Conservation (phyloP, 2,113 vertebrate species). For the Prochilodus magdalenae region DNA sequence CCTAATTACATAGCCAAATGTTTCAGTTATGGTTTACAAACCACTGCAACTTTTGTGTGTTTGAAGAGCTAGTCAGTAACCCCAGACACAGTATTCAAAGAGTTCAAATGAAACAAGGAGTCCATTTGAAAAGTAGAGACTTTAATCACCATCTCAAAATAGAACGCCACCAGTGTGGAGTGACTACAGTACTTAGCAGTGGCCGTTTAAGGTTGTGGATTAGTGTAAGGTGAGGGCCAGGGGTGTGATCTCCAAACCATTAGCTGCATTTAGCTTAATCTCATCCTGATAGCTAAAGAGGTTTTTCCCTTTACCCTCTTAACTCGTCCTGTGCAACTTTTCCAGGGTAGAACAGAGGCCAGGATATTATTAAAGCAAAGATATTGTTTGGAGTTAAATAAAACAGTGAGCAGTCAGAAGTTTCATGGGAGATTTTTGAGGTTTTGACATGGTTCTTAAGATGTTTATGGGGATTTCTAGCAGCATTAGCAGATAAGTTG, state of each 20-base stretch:
- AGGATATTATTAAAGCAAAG: neutral
- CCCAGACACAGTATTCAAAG: neutral
- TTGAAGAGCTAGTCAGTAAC: neutral
- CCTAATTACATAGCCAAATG: constrained; percentile 24
- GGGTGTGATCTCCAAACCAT: constrained; percentile 60
- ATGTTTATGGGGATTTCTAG: too few species aligned
- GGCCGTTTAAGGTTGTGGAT: constrained; percentile 52
- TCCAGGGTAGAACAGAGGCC: constrained; percentile 12
- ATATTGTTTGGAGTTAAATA: too few species aligned
- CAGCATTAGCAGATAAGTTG: too few species aligned
- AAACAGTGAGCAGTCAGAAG: too few species aligned
- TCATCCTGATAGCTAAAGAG: constrained; percentile 43
- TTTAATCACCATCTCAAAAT: constrained; percentile 24
- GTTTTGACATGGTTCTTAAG: too few species aligned
- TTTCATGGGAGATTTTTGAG: too few species aligned
- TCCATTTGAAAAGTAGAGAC: neutral
- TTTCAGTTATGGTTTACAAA: constrained; percentile 24
- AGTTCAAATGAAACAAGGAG: constrained; percentile 1
- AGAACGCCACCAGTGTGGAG: neutral
- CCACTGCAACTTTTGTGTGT: neutral
- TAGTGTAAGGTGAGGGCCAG: constrained; percentile 56
- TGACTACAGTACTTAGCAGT: constrained; percentile 26
- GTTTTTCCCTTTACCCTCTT: constrained; percentile 46
- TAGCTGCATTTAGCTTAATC: constrained; percentile 63
- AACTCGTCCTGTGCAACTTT: constrained; percentile 18